Evolutionary conservation across 2,113 vertebrate genomes (phyloP).

Genomic region (Desmodus rotundus): DNA sequence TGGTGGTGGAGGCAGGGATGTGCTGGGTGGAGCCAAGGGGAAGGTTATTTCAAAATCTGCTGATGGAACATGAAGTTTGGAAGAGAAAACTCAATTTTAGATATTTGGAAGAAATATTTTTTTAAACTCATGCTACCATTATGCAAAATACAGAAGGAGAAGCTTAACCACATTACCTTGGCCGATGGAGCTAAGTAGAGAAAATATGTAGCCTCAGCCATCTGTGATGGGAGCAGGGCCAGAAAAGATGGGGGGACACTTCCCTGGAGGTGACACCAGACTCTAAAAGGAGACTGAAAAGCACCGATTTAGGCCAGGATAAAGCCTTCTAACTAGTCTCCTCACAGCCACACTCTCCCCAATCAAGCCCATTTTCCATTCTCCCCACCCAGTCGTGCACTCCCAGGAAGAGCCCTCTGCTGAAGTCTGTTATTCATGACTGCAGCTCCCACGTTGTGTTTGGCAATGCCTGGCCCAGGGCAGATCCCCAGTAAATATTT

Average conservation of each 20-base stretch:
- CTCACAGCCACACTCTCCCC: fast-evolving
- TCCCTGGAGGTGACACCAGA: not conserved
- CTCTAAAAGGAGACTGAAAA: not conserved
- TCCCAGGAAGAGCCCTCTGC: not conserved
- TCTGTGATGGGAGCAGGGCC: not conserved
- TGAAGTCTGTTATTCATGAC: not conserved
- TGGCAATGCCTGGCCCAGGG: too few relatives aligned
- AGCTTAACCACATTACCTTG: not conserved
- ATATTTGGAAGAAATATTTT: not conserved
- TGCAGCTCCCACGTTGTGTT: not conserved
- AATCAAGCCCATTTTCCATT: not conserved
- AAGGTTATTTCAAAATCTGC: not conserved
- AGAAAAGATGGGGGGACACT: too few relatives aligned
- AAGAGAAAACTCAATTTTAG: not conserved
- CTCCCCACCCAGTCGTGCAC: not conserved
- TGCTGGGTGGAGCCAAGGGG: not conserved
- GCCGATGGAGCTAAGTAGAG: not conserved
- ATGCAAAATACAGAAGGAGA: not conserved
- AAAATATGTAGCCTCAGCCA: not conserved
- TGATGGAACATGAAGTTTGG: not conserved
- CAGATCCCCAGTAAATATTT: not conserved
- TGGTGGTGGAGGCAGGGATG: not conserved
- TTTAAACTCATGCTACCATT: not conserved
- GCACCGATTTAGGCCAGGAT: not conserved
- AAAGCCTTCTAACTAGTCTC: not conserved